These are phyloP conservation scores for Xiphydria camelus DNA, from an alignment of 2,888 invertebrate species.

Conservation along the genomic window DNA sequence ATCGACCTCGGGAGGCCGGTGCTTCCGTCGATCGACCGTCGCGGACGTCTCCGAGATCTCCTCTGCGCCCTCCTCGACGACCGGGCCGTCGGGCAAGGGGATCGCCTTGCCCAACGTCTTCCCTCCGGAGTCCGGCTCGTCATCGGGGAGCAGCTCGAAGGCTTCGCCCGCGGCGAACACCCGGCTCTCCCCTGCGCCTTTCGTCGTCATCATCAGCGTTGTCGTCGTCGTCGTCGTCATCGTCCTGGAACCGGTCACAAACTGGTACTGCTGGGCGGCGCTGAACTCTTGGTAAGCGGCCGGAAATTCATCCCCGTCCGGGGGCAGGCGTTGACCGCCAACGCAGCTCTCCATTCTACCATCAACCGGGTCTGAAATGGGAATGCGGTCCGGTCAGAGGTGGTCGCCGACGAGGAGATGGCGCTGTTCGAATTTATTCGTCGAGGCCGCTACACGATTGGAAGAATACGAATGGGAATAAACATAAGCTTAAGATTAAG, in stretches of 20 bases:
- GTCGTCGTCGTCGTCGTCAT: neutral
- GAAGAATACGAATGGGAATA: too few relatives aligned
- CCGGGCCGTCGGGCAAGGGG: conserved; percentile 3
- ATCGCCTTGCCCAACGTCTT: conserved; percentile 4
- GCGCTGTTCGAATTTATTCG: too few relatives aligned
- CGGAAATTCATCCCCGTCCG: conserved; percentile 83
- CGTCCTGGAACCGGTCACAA: conserved; percentile 25
- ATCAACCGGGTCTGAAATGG: conserved; percentile 48
- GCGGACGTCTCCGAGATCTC: too few relatives aligned
- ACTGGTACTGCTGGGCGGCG: conserved; percentile 47
- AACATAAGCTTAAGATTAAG: too few relatives aligned
- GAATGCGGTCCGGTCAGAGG: too few relatives aligned
- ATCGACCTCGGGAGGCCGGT: conserved; percentile 12
- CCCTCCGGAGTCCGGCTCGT: too few relatives aligned
- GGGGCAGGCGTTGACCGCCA: conserved; percentile 74
- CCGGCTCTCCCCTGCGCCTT: conserved; percentile 26
- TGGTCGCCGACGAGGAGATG: too few relatives aligned
- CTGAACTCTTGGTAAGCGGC: conserved; percentile 66
- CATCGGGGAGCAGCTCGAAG: conserved; percentile 27
- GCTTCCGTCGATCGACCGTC: too few relatives aligned
- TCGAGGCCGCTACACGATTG: too few relatives aligned
- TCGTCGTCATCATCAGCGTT: too few relatives aligned
- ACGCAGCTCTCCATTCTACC: conserved; percentile 62
- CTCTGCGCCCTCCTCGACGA: conserved; percentile 2
- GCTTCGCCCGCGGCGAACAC: conserved; percentile 28